Conservation (phyloP, 2,113 vertebrate genomes). For the Ploceus nigricollis region DNA sequence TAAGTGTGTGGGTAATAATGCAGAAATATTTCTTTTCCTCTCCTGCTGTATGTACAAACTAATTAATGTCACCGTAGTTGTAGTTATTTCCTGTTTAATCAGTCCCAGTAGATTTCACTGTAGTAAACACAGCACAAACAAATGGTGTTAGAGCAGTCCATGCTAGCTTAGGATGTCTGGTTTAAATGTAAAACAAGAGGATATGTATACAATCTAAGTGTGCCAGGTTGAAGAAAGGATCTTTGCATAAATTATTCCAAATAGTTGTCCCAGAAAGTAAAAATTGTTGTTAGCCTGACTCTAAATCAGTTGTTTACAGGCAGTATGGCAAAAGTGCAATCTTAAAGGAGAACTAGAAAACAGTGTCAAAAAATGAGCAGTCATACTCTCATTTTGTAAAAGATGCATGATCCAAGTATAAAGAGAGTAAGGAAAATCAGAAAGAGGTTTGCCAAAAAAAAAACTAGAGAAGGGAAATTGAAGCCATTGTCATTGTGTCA, state of each 20-base stretch:
- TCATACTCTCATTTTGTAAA: neutral
- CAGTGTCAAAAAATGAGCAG: neutral
- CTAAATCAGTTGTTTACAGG: neutral
- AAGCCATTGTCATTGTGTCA: neutral
- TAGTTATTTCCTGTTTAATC: neutral
- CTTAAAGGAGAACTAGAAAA: neutral
- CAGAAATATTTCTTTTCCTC: neutral
- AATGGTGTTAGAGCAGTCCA: neutral
- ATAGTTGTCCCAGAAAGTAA: neutral
- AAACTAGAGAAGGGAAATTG: neutral
- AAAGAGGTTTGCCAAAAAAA: neutral
- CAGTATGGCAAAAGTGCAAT: neutral
- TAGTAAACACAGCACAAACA: neutral
- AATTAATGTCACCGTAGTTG: neutral
- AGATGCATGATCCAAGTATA: neutral
- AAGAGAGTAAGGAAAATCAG: neutral
- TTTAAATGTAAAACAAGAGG: neutral
- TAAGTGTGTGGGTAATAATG: neutral
- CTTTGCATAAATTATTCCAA: neutral
- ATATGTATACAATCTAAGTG: neutral
- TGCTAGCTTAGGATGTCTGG: neutral
- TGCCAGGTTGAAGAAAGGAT: neutral
- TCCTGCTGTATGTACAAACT: neutral
- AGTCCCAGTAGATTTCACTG: neutral
- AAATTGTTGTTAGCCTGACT: neutral